Percentiles rank a stretch among this genome's conserved stretches.
Evolutionary conservation across 2,797 vertebrate species (phyloP).

Genomic region (Eptatretus atami): DNA sequence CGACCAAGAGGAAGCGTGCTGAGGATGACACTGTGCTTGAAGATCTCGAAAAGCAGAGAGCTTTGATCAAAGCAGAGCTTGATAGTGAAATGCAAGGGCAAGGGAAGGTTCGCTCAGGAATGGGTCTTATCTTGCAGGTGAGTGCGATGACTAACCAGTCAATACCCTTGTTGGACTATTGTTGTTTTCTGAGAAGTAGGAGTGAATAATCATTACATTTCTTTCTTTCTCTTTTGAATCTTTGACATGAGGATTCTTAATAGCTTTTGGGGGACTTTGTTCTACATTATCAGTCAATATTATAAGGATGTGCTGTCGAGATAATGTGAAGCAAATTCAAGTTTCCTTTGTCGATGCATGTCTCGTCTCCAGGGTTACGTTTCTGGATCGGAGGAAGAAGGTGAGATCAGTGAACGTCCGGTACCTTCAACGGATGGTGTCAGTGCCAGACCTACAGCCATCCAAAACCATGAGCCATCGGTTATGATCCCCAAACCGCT

Average conservation of each 20-base stretch:
- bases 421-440: too few relatives aligned
- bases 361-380: background rate
- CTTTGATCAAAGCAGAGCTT: constrained; percentile 87
- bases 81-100: constrained; percentile 66
- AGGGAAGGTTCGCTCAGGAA: constrained; percentile 55
- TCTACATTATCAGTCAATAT: too few relatives aligned
- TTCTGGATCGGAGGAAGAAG: background rate
- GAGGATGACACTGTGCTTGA: constrained; percentile 69
- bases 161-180: background rate
- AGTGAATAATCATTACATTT: background rate
- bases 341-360: too few relatives aligned
- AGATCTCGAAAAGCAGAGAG: constrained; percentile 90
- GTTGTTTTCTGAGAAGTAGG: background rate
- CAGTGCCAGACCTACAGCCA: too few relatives aligned
- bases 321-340: too few relatives aligned
- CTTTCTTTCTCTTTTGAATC: too few relatives aligned
- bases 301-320: too few relatives aligned
- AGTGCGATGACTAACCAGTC: background rate
- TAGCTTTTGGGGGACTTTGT: too few relatives aligned
- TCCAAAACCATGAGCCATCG: too few relatives aligned
- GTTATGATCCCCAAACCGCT: too few relatives aligned
- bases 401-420: background rate
- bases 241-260: too few relatives aligned
- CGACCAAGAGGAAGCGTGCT: background rate
- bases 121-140: constrained; percentile 79